These are phyloP conservation scores for Poecile atricapillus DNA, from an alignment of 2,113 vertebrate species.

Conservation along the genomic window DNA sequence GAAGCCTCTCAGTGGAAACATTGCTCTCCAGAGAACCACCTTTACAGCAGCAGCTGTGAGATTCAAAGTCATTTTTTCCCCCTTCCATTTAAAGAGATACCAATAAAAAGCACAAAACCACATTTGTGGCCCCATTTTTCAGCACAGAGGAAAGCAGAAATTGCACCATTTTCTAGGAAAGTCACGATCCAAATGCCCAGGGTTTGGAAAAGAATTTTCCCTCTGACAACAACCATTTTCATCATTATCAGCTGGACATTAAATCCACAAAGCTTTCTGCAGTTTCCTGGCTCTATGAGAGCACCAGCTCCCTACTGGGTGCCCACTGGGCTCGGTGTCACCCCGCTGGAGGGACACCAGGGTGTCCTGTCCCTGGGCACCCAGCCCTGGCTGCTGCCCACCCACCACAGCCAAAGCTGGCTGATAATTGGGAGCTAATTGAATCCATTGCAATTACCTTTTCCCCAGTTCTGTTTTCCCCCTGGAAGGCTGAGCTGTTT, in stretches of 20 bases:
- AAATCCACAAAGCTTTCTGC: not conserved
- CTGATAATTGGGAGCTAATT: not conserved
- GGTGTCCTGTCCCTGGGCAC: not conserved
- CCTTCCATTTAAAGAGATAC: not conserved
- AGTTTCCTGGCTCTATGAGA: not conserved
- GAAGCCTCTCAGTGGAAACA: not conserved
- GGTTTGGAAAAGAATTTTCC: not conserved
- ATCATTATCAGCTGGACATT: not conserved
- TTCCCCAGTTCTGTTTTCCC: not conserved
- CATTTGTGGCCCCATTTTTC: not conserved
- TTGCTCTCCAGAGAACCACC: not conserved
- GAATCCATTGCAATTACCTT: not conserved
- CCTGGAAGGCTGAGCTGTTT: not conserved
- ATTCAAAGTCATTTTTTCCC: not conserved
- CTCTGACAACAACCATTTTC: not conserved
- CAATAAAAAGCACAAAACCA: not conserved
- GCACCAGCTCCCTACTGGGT: rapidly evolving
- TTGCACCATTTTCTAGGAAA: not conserved
- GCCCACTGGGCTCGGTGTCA: not conserved
- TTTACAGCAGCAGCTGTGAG: not conserved
- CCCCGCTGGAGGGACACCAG: rapidly evolving
- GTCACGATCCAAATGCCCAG: not conserved
- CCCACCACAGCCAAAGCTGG: not conserved
- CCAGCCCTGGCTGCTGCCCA: not conserved
- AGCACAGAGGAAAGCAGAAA: not conserved